Base-by-base conservation (phyloP, 2,113 vertebrate species). In the Pyxicephalus adspersus region DNA sequence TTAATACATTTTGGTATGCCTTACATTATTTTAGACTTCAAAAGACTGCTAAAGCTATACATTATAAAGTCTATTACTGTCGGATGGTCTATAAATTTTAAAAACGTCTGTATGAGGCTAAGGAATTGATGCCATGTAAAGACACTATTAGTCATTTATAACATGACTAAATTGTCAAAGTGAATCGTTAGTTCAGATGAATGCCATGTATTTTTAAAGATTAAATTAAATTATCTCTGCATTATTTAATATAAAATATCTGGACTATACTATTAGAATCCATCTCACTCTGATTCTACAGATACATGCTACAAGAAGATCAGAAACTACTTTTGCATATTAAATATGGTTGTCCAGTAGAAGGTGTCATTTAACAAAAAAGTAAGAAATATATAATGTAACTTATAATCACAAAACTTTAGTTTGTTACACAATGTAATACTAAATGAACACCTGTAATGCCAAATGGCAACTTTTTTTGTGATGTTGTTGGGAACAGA, bases 211-310 rank as follows among this genome's bases (percentile, higher is more conserved):
- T 86, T 88, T 87, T 83, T 84, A 70, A 83, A 34, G 74, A 85
- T 85, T 85, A 76, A 85, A 55, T 77, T 57, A 87, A 89, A 90
- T 86, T 87, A 55, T 87, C 54, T 80, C 81, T 88, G 81, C 84
- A 88, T 89, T 89, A 91, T 90, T 90, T 88, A 91, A 83, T 83
- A 54, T 45, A 79, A 73, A 83, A 87, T 88, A 88, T 91, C 83
- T 52, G 70, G 87, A 83, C 9, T 34, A 73, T 84, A 85, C 19
- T 76, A 31, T 83, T 72, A 80, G 4, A 83, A 68, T 83, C 67
- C 3, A 20, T 77, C 75, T 58, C 66, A 25, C 31, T n/a, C n/a
- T 38, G 64, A 86, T 86, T 80, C 75, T 84, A 81, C 28, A 84
- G 65, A 28, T 80, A 7, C 64, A 31, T 34, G 20, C 5, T 19